Conservation (phyloP, 2,888 invertebrate genomes). For the Anthoptus insignis region DNA sequence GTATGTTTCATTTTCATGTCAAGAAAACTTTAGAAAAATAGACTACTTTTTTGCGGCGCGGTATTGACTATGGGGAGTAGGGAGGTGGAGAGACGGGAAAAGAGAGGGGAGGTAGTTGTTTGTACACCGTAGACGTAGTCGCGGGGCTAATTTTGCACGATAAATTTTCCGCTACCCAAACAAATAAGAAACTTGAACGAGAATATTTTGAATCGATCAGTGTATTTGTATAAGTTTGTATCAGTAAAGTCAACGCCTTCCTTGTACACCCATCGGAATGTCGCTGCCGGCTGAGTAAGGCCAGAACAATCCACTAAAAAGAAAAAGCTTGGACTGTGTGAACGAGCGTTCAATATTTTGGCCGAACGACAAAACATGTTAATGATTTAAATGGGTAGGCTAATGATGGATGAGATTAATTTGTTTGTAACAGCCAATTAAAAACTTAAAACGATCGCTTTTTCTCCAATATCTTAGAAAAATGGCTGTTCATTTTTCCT, state of each 20-base stretch:
- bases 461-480: not conserved
- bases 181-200: no score
- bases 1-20: no score
- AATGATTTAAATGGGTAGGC: not conserved
- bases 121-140: no score
- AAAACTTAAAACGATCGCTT: not conserved
- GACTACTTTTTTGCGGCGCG: no score
- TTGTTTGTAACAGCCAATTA: not conserved
- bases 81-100: no score
- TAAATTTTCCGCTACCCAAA: no score
- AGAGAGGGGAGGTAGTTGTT: no score
- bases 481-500: not conserved
- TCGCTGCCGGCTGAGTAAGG: slow-evolving; percentile 24
- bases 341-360: slow-evolving; percentile 24
- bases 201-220: no score
- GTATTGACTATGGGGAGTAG: no score
- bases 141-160: no score
- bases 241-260: not conserved
- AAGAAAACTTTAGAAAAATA: no score
- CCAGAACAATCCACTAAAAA: slow-evolving; percentile 16
- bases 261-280: slow-evolving; percentile 12
- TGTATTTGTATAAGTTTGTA: no score
- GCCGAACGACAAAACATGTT: slow-evolving; percentile 10
- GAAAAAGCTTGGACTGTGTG: slow-evolving; percentile 10
- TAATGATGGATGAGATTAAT: not conserved